Percentiles rank a stretch among this genome's conserved stretches.
Evolutionary conservation across 2,888 invertebrate genomes (phyloP).

Genomic region (Gastrophysa polygoni): DNA sequence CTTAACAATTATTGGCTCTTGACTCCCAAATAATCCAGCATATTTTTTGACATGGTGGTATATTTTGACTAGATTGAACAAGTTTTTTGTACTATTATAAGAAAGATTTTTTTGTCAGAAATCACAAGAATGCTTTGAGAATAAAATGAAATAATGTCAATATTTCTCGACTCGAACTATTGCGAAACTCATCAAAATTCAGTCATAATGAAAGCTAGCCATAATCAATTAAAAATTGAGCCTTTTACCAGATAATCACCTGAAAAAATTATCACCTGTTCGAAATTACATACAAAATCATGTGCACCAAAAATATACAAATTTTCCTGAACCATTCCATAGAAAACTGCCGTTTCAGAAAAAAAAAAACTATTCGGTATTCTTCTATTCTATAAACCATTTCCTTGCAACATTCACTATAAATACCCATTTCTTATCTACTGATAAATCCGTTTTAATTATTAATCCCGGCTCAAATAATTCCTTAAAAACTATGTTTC

Average conservation of each 20-base stretch:
- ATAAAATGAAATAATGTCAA: too few relatives aligned
- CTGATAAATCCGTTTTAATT: constrained; percentile 17
- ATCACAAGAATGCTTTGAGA: too few relatives aligned
- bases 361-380: neutral
- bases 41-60: neutral
- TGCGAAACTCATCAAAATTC: too few relatives aligned
- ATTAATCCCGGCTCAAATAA: constrained; percentile 30
- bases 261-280: too few relatives aligned
- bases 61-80: neutral
- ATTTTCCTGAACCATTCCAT: too few relatives aligned
- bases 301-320: too few relatives aligned
- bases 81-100: neutral
- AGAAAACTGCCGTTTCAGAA: neutral
- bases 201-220: too few relatives aligned
- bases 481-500: constrained; percentile 25
- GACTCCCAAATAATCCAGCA: constrained; percentile 11
- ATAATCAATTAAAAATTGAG: too few relatives aligned
- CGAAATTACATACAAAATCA: too few relatives aligned
- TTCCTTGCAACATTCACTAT: constrained; percentile 19
- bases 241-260: too few relatives aligned
- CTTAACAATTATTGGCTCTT: neutral
- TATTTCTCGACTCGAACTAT: too few relatives aligned
- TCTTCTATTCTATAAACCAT: constrained; percentile 4
- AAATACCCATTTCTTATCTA: constrained; percentile 17
- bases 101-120: too few relatives aligned